Conservation (phyloP, 2,888 invertebrate genomes). For the Blastobasis lacticolella region DNA sequence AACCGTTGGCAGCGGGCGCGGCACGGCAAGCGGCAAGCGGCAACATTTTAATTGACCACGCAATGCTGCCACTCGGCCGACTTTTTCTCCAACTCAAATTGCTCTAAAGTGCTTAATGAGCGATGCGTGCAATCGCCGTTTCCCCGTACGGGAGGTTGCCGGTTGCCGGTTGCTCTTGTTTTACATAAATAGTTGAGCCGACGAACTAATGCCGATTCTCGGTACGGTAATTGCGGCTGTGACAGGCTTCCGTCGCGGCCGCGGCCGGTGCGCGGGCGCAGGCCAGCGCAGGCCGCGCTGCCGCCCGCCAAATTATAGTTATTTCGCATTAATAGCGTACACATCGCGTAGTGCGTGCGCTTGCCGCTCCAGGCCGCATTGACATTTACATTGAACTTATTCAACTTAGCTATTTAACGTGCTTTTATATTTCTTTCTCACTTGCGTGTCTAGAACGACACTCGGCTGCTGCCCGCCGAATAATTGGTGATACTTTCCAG, state of each 20-base stretch:
- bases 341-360: constrained; percentile 56
- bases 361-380: constrained; percentile 43
- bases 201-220: constrained; percentile 71
- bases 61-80: constrained; percentile 64
- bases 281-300: constrained; percentile 51
- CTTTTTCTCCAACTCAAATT: constrained; percentile 71
- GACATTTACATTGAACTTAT: constrained; percentile 46
- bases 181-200: constrained; percentile 71
- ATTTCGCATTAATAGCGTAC: constrained; percentile 65
- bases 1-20: constrained; percentile 34
- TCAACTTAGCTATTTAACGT: constrained; percentile 14
- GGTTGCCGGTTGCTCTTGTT: constrained; percentile 57
- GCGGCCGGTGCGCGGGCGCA: constrained; percentile 32
- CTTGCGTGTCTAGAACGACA: constrained; percentile 4
- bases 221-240: constrained; percentile 70
- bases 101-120: constrained; percentile 74
- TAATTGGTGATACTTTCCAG: too few relatives aligned
- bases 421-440: constrained; percentile 5
- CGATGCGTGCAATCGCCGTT: constrained; percentile 72
- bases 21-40: constrained; percentile 42
- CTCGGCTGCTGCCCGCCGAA: too few relatives aligned
- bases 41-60: constrained; percentile 73
- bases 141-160: constrained; percentile 67
- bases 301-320: constrained; percentile 61
- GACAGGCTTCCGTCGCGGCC: constrained; percentile 72